These are phyloP conservation scores for Tenthredo mesomela DNA, from an alignment of 2,888 invertebrate genomes.

Conservation along the genomic window DNA sequence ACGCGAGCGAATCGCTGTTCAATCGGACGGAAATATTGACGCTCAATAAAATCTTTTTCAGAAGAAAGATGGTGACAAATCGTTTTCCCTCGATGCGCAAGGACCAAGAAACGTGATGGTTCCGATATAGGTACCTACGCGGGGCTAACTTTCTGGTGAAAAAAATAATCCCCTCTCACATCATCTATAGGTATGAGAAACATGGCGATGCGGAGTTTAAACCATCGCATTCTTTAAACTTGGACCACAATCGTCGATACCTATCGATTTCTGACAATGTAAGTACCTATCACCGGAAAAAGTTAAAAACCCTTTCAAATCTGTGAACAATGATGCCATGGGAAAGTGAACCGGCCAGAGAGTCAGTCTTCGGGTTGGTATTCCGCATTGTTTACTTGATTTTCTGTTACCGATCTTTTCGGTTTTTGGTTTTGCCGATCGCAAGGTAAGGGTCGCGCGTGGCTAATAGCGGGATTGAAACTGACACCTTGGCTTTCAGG, in stretches of 20 bases:
- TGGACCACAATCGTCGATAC: conserved; percentile 8
- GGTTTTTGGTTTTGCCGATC: conserved; percentile 60
- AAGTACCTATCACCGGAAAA: neutral
- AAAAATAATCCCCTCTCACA: neutral
- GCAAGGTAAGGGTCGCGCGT: conserved; percentile 68
- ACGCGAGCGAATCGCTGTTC: conserved; percentile 44
- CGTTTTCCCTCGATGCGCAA: conserved; percentile 6
- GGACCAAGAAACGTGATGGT: conserved; percentile 3
- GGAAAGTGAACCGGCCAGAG: neutral
- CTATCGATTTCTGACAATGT: conserved; percentile 7
- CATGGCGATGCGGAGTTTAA: neutral
- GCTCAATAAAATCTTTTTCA: conserved; percentile 52
- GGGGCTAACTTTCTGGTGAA: neutral
- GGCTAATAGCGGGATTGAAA: conserved; percentile 62
- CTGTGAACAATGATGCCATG: conserved; percentile 4
- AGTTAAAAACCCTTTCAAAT: conserved; percentile 34
- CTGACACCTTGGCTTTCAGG: conserved; percentile 51
- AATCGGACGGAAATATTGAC: conserved; percentile 52
- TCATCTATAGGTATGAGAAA: neutral
- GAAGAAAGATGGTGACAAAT: conserved; percentile 47
- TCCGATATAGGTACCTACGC: neutral
- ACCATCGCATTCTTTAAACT: conserved; percentile 3
- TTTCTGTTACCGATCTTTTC: conserved; percentile 1
- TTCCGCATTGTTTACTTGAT: conserved; percentile 38
- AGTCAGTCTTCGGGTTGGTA: neutral